Conservation (phyloP, 2,113 vertebrate genomes). For the Tricholaema leucomelas region DNA sequence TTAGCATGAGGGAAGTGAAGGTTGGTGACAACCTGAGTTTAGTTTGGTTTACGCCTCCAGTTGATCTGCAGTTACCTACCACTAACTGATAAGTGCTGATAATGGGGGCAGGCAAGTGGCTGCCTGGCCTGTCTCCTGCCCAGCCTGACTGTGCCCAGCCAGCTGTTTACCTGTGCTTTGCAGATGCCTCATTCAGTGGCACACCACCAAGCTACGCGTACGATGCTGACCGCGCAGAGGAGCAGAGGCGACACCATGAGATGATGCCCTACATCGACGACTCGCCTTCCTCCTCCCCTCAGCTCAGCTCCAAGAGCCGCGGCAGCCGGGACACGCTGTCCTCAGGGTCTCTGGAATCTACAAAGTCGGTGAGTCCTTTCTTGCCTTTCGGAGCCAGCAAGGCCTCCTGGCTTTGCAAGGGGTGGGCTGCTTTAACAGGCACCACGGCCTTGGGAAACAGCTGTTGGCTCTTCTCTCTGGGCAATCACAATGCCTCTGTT, state of each 20-base stretch:
- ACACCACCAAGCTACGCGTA: conserved; percentile 85
- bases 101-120: background rate
- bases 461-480: background rate
- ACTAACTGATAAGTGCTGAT: background rate
- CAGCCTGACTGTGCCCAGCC: background rate
- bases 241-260: conserved; percentile 89
- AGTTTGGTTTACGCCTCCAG: background rate
- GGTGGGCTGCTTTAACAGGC: too few relatives aligned
- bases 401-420: too few relatives aligned
- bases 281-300: conserved; percentile 93
- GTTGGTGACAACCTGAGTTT: background rate
- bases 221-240: conserved; percentile 87
- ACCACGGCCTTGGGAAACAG: background rate
- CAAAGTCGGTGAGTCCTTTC: conserved; percentile 80
- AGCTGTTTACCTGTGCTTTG: background rate
- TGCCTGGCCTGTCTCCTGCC: background rate
- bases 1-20: background rate
- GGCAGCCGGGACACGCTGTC: conserved; percentile 87
- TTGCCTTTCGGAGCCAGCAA: background rate
- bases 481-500: background rate
- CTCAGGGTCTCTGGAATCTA: conserved; percentile 86
- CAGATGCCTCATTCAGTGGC: conserved; percentile 86
- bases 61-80: background rate
- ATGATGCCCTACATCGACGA: conserved; percentile 94
- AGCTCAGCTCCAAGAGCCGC: conserved; percentile 92